Conservation (phyloP, 2,113 vertebrate species). For the Sakesphorus luctuosus region DNA sequence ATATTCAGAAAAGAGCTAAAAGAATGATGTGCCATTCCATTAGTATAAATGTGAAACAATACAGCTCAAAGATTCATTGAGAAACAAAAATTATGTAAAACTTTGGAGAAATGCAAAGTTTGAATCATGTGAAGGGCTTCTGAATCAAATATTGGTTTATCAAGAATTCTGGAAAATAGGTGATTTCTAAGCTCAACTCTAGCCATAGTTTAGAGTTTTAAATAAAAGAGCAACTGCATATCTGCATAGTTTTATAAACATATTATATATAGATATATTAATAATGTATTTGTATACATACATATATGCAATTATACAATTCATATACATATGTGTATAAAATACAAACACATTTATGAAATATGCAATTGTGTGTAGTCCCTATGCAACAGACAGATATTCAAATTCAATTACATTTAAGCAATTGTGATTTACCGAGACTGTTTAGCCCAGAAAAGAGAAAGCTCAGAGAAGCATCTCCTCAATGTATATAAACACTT, state of each 20-base stretch:
- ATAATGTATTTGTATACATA: background rate
- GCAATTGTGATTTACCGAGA: background rate
- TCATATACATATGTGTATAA: background rate
- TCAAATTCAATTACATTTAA: background rate
- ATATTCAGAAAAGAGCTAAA: background rate
- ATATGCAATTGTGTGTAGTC: background rate
- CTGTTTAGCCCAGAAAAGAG: background rate
- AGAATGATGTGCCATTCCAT: fast-evolving
- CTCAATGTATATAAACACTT: background rate
- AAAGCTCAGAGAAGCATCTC: background rate
- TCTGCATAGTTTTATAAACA: background rate
- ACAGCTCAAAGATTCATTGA: background rate
- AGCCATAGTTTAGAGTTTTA: background rate
- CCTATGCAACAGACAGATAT: background rate
- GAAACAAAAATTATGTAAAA: background rate
- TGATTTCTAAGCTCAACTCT: background rate
- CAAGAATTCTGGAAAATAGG: background rate
- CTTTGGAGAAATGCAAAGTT: background rate
- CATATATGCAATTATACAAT: background rate
- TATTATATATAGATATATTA: background rate
- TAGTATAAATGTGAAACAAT: background rate
- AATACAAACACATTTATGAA: background rate
- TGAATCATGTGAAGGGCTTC: background rate
- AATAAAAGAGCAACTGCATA: background rate
- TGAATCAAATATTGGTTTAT: background rate